A percentile compares a stretch with the other conserved stretches of the same genome.
Evolutionary conservation across 2,888 invertebrate species (phyloP).

Genomic region (Pollenia amentaria): DNA sequence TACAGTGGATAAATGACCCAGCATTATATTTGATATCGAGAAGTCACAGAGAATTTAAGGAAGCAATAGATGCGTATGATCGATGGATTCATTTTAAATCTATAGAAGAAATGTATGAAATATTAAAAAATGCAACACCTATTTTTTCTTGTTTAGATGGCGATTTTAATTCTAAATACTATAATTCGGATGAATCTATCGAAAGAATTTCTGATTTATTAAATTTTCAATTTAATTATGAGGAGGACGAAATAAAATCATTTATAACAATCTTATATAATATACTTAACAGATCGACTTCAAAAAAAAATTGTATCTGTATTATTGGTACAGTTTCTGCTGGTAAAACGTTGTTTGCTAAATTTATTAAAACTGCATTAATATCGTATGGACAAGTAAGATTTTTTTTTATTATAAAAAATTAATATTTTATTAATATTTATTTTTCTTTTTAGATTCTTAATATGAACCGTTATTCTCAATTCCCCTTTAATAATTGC

Average conservation of each 20-base stretch:
- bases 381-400: no score
- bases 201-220: background rate
- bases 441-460: no score
- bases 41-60: no score
- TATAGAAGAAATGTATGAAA: slow-evolving; percentile 29
- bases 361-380: background rate
- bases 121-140: background rate
- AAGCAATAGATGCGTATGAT: slow-evolving; percentile 19
- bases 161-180: slow-evolving; percentile 18
- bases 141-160: slow-evolving; percentile 24
- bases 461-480: no score
- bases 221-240: slow-evolving; percentile 26
- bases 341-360: background rate
- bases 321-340: background rate
- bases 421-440: no score
- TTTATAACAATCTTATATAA: background rate
- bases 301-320: background rate
- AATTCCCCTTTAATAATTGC: no score
- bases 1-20: no score
- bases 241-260: slow-evolving; percentile 1
- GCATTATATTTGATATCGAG: no score
- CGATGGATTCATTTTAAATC: slow-evolving; percentile 25
- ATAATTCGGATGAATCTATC: background rate
- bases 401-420: no score
- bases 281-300: background rate